Evolutionary conservation across 2,888 invertebrate species (phyloP), one percentile per base, ranked within the genome.

Genomic region (Prenolepis imparis): DNA sequence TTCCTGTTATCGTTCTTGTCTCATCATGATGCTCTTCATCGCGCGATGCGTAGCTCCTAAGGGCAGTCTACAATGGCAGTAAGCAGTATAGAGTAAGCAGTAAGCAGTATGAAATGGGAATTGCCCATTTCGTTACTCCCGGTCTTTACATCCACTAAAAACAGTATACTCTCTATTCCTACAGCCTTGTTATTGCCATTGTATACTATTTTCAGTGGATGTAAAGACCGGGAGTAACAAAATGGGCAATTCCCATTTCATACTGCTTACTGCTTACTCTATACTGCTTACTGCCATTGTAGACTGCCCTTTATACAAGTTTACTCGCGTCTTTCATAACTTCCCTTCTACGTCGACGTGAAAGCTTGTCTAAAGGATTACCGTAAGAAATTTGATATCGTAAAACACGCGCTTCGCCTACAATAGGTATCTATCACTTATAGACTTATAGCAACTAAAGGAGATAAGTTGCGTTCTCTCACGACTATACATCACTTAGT

Each of bases 1-100:
- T 82, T 87, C 32, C 59, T 44, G 21, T 74, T 82, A n/a, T 68
- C 36, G 18, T 15, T 21, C 52, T 24, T 44, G 24, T n/a, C 1
- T 28, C n/a, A 36, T 21, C 18, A 8, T 4, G 24, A 28, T 55
- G 21, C n/a, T 77, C 12, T 11, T 77, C 11, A 21, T 18, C 9
- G 11, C 11, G 11, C 11, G 59, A 24, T 24, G 1, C n/a, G 3
- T 52, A 15, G 28, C 12, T 28, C 28, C n/a, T n/a, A n/a, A n/a
- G n/a, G n/a, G n/a, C n/a, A n/a, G n/a, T n/a, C n/a, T n/a, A n/a
- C n/a, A n/a, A n/a, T n/a, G n/a, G n/a, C n/a, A n/a, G n/a, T n/a
- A n/a, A n/a, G n/a, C n/a, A n/a, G n/a, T n/a, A n/a, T n/a, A n/a
- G n/a, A n/a, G n/a, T n/a, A n/a, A n/a, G n/a, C n/a, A n/a, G n/a